Evolutionary conservation across 2,113 vertebrate species (phyloP), one percentile per base, ranked within the genome.

Genomic region (Pagrus major): DNA sequence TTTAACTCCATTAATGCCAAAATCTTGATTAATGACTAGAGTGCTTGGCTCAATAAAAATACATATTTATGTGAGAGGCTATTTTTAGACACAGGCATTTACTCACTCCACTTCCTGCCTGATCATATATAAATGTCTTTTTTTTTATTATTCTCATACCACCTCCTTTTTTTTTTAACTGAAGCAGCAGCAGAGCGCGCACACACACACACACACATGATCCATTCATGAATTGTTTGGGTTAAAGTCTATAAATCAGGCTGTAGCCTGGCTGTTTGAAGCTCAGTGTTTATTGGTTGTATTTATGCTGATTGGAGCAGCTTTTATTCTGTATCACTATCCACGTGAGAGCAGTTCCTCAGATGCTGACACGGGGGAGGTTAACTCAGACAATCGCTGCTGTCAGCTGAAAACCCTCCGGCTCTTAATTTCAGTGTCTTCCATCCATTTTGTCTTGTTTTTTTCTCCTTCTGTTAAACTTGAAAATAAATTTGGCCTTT

Each of bases 381-480:
- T 81, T 55, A 65, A 65, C 58, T 76, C 46, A 12, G 47, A 85
- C 23, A 67, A 87, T 25, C 60, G 33, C 65, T 78, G 65, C 64
- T 75, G 78, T 78, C 69, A 46, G 64, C 64, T 64, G 65, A 72
- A 75, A 88, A 56, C 69, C 69, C 47, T 64, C 59, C 15, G 12
- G 63, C 46, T 60, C 21, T 60, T 68, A 6, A 60, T 76, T 83
- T 71, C 1, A 71, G 33, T 37, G 80, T 89, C 80, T 87, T 80
- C 44, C 80, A 59, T 85, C n/a, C 2, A 15, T 54, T 21, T 21
- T 1, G 12, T 39, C n/a, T n/a, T n/a, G 39, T 2, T 70, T 23
- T 20, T 52, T 33, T 42, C n/a, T n/a, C n/a, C n/a, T 42, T 23
- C 16, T 20, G 29, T 52, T 42, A 37, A 66, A 58, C 63, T 52